These are phyloP conservation scores for Prunella strophiata DNA, from an alignment of 2,797 vertebrate species.

Conservation along the genomic window DNA sequence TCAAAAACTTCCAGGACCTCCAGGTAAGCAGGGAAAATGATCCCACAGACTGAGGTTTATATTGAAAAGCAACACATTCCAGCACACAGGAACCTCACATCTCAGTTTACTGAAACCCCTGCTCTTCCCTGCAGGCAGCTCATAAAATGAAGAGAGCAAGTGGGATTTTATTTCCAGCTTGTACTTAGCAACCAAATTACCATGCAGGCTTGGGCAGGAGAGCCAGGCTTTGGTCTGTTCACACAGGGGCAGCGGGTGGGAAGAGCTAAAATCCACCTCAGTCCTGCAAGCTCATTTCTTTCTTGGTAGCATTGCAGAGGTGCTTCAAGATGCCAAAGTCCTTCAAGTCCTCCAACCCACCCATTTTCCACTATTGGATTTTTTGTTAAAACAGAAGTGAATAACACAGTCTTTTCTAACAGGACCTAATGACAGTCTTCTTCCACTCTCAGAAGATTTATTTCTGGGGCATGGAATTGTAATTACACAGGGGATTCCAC, in stretches of 20 bases:
- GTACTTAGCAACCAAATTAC: background rate
- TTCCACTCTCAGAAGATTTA: background rate
- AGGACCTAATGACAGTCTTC: background rate
- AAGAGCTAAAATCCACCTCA: background rate
- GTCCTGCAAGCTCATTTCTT: fast-evolving
- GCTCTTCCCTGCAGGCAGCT: background rate
- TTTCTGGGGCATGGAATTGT: background rate
- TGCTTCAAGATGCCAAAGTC: background rate
- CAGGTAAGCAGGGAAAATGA: background rate
- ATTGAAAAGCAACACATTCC: background rate
- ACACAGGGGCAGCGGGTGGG: background rate
- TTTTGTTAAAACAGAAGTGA: background rate
- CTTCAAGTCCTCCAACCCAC: background rate
- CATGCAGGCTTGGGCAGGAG: background rate
- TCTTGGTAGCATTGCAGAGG: background rate
- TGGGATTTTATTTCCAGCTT: background rate
- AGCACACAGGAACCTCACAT: background rate
- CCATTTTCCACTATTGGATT: background rate
- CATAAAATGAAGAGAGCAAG: background rate
- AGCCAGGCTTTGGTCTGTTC: background rate
- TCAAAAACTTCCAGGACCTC: background rate
- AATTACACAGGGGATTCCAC: background rate
- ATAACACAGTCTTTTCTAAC: background rate
- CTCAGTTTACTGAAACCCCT: background rate
- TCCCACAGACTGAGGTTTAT: background rate